Conservation (phyloP, 1,140 invertebrate species). For the Paralvinella palmiformis region DNA sequence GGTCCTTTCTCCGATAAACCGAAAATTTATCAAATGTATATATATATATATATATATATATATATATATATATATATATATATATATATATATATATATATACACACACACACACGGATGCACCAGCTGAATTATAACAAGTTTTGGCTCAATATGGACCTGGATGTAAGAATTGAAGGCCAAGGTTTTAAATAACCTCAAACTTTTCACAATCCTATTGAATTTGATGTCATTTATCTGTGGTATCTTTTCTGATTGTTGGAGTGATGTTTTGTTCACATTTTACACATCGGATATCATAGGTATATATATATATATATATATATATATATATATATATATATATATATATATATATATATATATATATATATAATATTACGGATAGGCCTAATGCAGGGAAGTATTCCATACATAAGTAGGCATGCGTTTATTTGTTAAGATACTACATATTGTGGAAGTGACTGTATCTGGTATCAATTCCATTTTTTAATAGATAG, state of each 20-base stretch:
- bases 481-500: not conserved
- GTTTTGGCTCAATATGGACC: not conserved
- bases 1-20: too few species aligned
- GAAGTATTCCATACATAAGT: not conserved
- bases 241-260: not conserved
- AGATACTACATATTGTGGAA: not conserved
- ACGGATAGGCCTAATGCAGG: not conserved
- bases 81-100: constrained; percentile 14
- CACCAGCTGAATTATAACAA: constrained; percentile 1
- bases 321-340: not conserved
- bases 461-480: not conserved
- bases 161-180: not conserved
- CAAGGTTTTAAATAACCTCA: not conserved
- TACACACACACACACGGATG: constrained; percentile 2
- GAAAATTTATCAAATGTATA: not conserved
- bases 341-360: not conserved
- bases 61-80: constrained; percentile 8
- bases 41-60: constrained; percentile 11
- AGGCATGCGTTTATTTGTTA: not conserved
- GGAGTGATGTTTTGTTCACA: not conserved
- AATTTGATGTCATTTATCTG: not conserved
- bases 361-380: too few species aligned
- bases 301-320: constrained; percentile 9
- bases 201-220: not conserved
- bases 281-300: not conserved